Evolutionary conservation across 2,888 invertebrate genomes (phyloP).

Genomic region (Parasteatoda lunata): DNA sequence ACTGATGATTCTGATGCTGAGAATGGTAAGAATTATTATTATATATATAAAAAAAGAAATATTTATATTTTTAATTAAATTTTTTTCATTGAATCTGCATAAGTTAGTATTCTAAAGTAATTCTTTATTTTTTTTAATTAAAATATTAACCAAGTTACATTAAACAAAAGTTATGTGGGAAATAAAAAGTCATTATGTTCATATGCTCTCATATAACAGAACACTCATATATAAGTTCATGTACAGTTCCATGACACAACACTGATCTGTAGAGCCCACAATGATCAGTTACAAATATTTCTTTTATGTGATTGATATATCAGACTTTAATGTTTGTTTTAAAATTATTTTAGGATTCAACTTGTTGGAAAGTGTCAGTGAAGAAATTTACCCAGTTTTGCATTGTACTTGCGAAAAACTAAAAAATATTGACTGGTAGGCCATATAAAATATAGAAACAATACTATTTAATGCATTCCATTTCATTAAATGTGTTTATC

Average conservation of each 20-base stretch:
- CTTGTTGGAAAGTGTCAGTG: conserved; percentile 50
- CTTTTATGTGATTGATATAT: neutral
- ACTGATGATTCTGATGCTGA: conserved; percentile 59
- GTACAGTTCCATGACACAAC: too few relatives aligned
- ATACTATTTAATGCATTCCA: neutral
- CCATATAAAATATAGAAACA: neutral
- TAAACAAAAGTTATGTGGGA: too few relatives aligned
- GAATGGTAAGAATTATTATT: conserved; percentile 33
- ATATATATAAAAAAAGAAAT: too few relatives aligned
- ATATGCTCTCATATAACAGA: too few relatives aligned
- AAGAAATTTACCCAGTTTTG: conserved; percentile 57
- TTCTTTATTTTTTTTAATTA: neutral
- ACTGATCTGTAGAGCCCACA: too few relatives aligned
- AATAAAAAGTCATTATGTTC: too few relatives aligned
- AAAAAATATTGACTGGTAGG: conserved; percentile 38
- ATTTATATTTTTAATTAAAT: too few relatives aligned
- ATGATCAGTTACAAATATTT: neutral
- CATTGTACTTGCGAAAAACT: conserved; percentile 59
- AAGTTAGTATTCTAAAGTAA: neutral
- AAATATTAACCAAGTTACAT: neutral
- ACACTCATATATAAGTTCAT: too few relatives aligned
- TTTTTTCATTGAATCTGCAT: too few relatives aligned
- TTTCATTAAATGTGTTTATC: neutral
- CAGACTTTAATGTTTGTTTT: neutral
- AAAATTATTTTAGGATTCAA: conserved; percentile 28